Percentiles rank a stretch among this genome's conserved stretches.
Conservation (phyloP, 2,113 vertebrate species). For the Protobothrops mucrosquamatus region DNA sequence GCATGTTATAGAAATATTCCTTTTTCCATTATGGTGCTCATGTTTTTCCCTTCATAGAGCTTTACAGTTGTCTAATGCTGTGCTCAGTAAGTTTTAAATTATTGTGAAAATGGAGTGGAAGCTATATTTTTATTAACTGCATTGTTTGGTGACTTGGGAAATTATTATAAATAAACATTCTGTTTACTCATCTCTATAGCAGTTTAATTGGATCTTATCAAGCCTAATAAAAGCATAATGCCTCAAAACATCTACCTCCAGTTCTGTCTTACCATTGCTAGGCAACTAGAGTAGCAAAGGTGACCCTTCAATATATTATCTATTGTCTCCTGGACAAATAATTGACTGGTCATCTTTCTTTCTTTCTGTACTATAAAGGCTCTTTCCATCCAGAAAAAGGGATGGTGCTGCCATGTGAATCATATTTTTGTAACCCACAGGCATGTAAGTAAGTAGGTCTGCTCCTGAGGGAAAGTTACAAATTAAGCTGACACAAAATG, state of each 20-base stretch:
- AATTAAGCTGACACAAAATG: background rate
- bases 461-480: background rate
- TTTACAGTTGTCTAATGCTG: constrained; percentile 56
- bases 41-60: constrained; percentile 48
- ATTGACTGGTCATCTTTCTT: background rate
- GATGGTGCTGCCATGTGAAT: background rate
- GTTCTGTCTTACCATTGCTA: constrained; percentile 10
- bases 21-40: constrained; percentile 57
- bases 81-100: constrained; percentile 64
- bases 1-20: constrained; percentile 64
- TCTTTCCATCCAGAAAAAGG: background rate
- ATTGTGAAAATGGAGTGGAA: constrained; percentile 53
- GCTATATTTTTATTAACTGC: constrained; percentile 57
- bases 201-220: constrained; percentile 57
- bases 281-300: background rate
- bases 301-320: background rate
- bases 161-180: constrained; percentile 62
- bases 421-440: background rate
- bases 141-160: constrained; percentile 55
- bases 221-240: constrained; percentile 22
- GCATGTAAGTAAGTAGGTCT: background rate
- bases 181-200: constrained; percentile 26
- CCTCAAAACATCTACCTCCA: constrained; percentile 28
- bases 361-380: background rate
- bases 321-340: background rate